Evolutionary conservation across 1,140 invertebrate species (phyloP).

Genomic region (Diabrotica undecimpunctata): DNA sequence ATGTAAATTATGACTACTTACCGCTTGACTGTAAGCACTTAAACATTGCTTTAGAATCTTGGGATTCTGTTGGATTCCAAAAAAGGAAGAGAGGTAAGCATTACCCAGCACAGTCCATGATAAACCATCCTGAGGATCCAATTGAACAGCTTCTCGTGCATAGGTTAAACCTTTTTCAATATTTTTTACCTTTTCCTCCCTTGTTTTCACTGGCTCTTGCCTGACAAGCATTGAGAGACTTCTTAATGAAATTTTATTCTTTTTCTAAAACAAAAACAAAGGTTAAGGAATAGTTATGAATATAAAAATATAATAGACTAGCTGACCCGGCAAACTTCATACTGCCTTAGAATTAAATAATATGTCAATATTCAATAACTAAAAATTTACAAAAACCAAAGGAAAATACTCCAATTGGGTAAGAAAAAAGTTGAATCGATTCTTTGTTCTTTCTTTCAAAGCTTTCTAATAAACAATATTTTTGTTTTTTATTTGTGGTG

Average conservation of each 20-base stretch:
- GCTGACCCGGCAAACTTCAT: too few relatives aligned
- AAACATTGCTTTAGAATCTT: slow-evolving; percentile 69
- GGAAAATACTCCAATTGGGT: too few relatives aligned
- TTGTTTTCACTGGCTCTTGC: slow-evolving; percentile 56
- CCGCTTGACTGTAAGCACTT: slow-evolving; percentile 78
- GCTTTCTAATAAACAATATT: too few relatives aligned
- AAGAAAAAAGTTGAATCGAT: too few relatives aligned
- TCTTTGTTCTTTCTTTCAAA: too few relatives aligned
- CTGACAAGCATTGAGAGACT: slow-evolving; percentile 82
- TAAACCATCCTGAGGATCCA: slow-evolving; percentile 77
- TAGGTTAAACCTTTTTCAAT: slow-evolving; percentile 71
- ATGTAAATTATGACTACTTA: slow-evolving; percentile 49
- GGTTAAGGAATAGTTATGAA: too few relatives aligned
- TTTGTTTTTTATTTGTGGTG: too few relatives aligned
- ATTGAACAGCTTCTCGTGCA: slow-evolving; percentile 78
- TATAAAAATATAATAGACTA: slow-evolving; percentile 1
- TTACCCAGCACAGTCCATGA: slow-evolving; percentile 86
- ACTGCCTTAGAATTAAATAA: too few relatives aligned
- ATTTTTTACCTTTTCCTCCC: slow-evolving; percentile 59
- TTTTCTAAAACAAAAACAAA: slow-evolving; percentile 54
- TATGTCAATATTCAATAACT: too few relatives aligned
- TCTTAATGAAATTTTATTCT: slow-evolving; percentile 74
- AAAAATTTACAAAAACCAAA: slow-evolving; percentile 26
- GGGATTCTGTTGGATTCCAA: slow-evolving; percentile 71
- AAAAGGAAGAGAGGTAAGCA: slow-evolving; percentile 79